Conservation (phyloP, 2,888 invertebrate species). For the Agrotis exclamationis region DNA sequence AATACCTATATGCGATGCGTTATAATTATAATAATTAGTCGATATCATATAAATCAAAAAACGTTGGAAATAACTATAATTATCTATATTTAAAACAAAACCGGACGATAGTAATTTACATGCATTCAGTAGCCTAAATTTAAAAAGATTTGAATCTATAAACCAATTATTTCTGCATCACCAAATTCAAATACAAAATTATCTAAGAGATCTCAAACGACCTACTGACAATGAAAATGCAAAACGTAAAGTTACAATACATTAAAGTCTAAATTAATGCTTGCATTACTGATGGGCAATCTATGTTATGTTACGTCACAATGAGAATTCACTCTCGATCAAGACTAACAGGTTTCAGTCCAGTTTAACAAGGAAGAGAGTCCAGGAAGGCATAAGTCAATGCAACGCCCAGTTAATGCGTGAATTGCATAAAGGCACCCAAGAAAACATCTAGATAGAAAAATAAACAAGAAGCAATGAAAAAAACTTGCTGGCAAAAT, state of each 20-base stretch:
- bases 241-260: slow-evolving; percentile 1
- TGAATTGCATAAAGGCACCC: slow-evolving; percentile 55
- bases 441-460: slow-evolving; percentile 21
- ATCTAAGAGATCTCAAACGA: neutral
- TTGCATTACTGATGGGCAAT: slow-evolving; percentile 42
- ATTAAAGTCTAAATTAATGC: slow-evolving; percentile 31
- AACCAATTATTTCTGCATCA: neutral
- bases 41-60: neutral
- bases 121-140: slow-evolving; percentile 1
- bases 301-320: slow-evolving; percentile 75
- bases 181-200: neutral
- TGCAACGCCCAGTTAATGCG: slow-evolving; percentile 57
- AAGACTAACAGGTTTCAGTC: slow-evolving; percentile 67
- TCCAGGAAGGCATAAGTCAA: slow-evolving; percentile 71
- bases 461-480: slow-evolving; percentile 29
- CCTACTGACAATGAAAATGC: slow-evolving; percentile 30
- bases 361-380: slow-evolving; percentile 77
- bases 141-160: slow-evolving; percentile 8
- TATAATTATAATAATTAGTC: neutral
- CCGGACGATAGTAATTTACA: slow-evolving; percentile 12
- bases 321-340: slow-evolving; percentile 70
- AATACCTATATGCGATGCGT: neutral
- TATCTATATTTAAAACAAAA: neutral
- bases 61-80: neutral
- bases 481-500: neutral